Evolutionary conservation across 2,113 vertebrate genomes (phyloP).

Genomic region (Centrocercus urophasianus): DNA sequence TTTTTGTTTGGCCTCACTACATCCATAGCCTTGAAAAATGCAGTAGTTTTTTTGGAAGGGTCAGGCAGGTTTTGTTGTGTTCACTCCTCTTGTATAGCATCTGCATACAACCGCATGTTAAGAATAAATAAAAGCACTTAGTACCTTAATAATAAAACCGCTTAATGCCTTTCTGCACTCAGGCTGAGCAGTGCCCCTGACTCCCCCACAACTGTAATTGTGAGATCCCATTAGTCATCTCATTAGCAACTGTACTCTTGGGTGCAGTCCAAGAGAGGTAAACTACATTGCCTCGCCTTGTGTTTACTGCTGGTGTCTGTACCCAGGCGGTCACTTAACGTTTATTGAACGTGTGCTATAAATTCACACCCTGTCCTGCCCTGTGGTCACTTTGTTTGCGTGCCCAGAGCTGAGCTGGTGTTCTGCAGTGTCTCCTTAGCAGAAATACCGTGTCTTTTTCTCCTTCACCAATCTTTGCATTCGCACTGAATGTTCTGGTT

Average conservation of each 20-base stretch:
- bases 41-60: not conserved
- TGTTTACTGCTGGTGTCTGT: not conserved
- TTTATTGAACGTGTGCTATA: not conserved
- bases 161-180: constrained; percentile 7
- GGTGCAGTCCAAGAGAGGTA: not conserved
- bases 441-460: not conserved
- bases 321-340: not conserved
- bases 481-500: not conserved
- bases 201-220: not conserved
- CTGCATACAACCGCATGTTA: not conserved
- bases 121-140: not conserved
- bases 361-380: not conserved
- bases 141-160: not conserved
- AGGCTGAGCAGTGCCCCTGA: not conserved
- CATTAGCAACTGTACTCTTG: not conserved
- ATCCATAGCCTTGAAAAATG: not conserved
- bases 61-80: not conserved
- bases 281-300: rapidly evolving
- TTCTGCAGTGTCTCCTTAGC: not conserved
- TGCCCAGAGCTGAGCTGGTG: not conserved
- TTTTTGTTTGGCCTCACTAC: not conserved
- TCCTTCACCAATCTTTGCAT: not conserved
- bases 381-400: not conserved
- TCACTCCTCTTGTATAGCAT: not conserved
- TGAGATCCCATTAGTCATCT: constrained; percentile 14